phyloP scores from a whole-genome alignment of 1,140 invertebrate species.

The Alviniconcha marisindica region DNA sequence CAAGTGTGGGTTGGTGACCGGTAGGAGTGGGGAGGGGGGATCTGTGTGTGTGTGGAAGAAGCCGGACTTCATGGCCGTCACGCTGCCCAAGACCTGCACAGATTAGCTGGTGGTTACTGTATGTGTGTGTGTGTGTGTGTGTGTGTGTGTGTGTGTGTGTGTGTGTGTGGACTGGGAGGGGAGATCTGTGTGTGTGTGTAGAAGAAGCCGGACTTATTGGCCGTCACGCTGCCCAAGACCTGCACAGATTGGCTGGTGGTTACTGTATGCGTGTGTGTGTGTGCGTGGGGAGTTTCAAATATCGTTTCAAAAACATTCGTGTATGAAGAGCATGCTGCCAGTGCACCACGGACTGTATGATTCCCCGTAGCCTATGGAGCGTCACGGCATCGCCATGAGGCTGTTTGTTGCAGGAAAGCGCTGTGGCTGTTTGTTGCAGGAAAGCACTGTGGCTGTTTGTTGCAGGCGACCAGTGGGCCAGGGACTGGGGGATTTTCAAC shows the following conservation, averaged over 20 bases:
- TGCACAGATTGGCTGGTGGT: neutral
- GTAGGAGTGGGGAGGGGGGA: conserved; percentile 17
- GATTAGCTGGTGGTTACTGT: neutral
- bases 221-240: neutral
- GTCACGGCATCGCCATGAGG: too few species aligned
- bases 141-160: neutral
- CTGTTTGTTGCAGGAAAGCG: too few species aligned
- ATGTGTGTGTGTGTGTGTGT: neutral
- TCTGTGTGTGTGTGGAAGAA: neutral
- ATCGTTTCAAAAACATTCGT: too few species aligned
- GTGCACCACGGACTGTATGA: too few species aligned
- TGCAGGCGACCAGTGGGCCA: too few species aligned
- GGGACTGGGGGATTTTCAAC: too few species aligned
- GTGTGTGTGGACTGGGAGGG: neutral
- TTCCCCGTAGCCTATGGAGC: too few species aligned
- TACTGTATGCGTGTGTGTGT: neutral
- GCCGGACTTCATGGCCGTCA: neutral
- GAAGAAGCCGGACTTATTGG: neutral
- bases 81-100: neutral
- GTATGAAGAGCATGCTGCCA: too few species aligned
- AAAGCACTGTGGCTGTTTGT: too few species aligned
- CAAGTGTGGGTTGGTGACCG: too few species aligned
- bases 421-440: too few species aligned
- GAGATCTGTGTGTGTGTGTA: neutral
- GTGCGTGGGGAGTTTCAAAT: too few species aligned